These are phyloP conservation scores for Diplodus puntazzo DNA, from an alignment of 2,797 vertebrate species.

Conservation along the genomic window DNA sequence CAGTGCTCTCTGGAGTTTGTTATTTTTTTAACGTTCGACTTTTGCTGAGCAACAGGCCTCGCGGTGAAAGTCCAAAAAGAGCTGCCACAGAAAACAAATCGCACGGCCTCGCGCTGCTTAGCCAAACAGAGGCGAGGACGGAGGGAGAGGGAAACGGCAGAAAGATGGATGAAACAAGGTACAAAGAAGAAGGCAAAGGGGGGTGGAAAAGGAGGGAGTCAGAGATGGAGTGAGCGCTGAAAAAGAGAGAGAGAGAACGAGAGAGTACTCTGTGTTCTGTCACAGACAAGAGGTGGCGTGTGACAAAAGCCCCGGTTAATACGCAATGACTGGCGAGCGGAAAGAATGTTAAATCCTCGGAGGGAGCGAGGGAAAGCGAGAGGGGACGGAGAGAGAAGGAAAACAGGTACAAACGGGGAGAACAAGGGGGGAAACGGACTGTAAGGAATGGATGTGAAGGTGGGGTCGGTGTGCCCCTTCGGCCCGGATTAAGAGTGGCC, in stretches of 20 bases:
- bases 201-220: neutral
- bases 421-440: slow-evolving; percentile 64
- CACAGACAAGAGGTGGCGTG: slow-evolving; percentile 68
- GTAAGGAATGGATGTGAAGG: slow-evolving; percentile 71
- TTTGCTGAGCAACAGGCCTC: slow-evolving; percentile 52
- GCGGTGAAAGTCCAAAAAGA: slow-evolving; percentile 53
- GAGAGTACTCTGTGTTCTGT: slow-evolving; percentile 54
- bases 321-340: slow-evolving; percentile 78
- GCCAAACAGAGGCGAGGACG: slow-evolving; percentile 52
- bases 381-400: slow-evolving; percentile 7
- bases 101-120: slow-evolving; percentile 52
- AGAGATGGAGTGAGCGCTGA: slow-evolving; percentile 28
- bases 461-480: slow-evolving; percentile 32
- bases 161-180: slow-evolving; percentile 13
- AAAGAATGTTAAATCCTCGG: slow-evolving; percentile 86
- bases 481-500: slow-evolving; percentile 30
- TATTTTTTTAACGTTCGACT: slow-evolving; percentile 44
- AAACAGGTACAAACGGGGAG: slow-evolving; percentile 62
- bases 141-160: slow-evolving; percentile 12
- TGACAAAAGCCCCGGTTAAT: slow-evolving; percentile 83
- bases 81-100: slow-evolving; percentile 49
- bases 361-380: slow-evolving; percentile 41
- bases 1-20: slow-evolving; percentile 14
- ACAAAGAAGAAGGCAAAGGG: neutral
- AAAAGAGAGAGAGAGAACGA: slow-evolving; percentile 1